These are phyloP conservation scores for Nasonia longicornis DNA, from an alignment of 1,140 invertebrate species.

Conservation along the genomic window DNA sequence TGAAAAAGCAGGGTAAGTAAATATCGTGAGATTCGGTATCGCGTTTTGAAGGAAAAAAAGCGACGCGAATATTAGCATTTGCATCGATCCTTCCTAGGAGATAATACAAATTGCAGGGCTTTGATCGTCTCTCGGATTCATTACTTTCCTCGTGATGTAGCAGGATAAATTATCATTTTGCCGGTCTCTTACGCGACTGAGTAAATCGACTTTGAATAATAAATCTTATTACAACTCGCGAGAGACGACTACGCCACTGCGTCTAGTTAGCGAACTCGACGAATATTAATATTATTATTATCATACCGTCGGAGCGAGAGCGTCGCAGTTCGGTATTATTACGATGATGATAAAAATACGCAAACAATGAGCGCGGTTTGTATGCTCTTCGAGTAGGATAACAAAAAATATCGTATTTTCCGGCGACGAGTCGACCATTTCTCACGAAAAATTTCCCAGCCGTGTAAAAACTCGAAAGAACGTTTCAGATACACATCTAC, in stretches of 20 bases:
- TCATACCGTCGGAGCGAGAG: not conserved
- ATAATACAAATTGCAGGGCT: slow-evolving; percentile 15
- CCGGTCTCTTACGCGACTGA: not conserved
- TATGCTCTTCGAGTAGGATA: too few relatives aligned
- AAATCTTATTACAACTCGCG: slow-evolving; percentile 32
- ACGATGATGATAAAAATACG: slow-evolving; percentile 5
- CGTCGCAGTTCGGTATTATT: not conserved
- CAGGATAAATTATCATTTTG: slow-evolving; percentile 33
- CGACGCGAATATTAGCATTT: slow-evolving; percentile 33
- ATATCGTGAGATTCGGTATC: slow-evolving; percentile 29
- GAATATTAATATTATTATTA: slow-evolving; percentile 20
- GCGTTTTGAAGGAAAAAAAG: slow-evolving; percentile 34
- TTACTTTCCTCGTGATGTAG: slow-evolving; percentile 32
- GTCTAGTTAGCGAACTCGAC: slow-evolving; percentile 4
- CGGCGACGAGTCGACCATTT: too few relatives aligned
- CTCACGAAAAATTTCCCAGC: too few relatives aligned
- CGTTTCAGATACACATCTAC: too few relatives aligned
- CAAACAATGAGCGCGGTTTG: not conserved
- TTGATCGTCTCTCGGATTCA: slow-evolving; percentile 17
- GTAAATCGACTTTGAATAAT: slow-evolving; percentile 37
- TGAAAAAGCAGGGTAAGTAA: not conserved
- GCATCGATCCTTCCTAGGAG: slow-evolving; percentile 17
- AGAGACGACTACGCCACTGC: not conserved
- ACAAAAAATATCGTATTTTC: too few relatives aligned
- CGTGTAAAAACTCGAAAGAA: too few relatives aligned